A percentile compares a stretch with the other conserved stretches of the same genome.
phyloP scores from a whole-genome alignment of 2,888 invertebrate genomes.

The Hirtodrosophila duncani region DNA sequence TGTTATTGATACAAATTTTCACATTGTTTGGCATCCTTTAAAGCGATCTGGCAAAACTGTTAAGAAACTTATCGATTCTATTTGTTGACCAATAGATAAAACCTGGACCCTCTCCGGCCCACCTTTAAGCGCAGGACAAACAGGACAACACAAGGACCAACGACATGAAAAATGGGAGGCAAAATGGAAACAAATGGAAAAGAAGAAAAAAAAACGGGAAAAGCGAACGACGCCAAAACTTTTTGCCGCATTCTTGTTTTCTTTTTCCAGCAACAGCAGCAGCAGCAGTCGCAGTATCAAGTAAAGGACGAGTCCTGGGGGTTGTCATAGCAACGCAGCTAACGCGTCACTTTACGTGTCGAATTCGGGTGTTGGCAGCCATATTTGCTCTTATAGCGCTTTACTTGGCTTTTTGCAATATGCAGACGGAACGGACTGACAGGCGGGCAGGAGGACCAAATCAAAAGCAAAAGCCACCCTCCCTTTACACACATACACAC shows the following conservation, averaged over 20 bases:
- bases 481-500: no score
- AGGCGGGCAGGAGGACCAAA: no score
- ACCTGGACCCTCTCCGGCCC: no score
- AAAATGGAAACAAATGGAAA: constrained; percentile 18
- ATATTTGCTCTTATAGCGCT: constrained; percentile 78
- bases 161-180: constrained; percentile 8
- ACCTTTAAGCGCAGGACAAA: no score
- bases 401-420: constrained; percentile 62
- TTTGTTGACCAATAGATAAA: no score
- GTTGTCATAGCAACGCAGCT: constrained; percentile 77
- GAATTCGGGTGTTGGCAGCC: constrained; percentile 78
- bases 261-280: background rate
- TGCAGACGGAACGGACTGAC: background rate
- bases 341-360: constrained; percentile 78
- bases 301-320: constrained; percentile 31
- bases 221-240: constrained; percentile 11
- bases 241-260: constrained; percentile 1
- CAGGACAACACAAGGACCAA: background rate
- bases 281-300: background rate
- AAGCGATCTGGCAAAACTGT: no score
- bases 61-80: no score
- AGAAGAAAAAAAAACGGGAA: constrained; percentile 45
- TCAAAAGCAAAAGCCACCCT: no score
- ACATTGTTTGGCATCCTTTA: no score
- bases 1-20: no score